Percentiles rank a stretch among this genome's conserved stretches.
Evolutionary conservation across 2,113 vertebrate genomes (phyloP).

Genomic region (Numida meleagris): DNA sequence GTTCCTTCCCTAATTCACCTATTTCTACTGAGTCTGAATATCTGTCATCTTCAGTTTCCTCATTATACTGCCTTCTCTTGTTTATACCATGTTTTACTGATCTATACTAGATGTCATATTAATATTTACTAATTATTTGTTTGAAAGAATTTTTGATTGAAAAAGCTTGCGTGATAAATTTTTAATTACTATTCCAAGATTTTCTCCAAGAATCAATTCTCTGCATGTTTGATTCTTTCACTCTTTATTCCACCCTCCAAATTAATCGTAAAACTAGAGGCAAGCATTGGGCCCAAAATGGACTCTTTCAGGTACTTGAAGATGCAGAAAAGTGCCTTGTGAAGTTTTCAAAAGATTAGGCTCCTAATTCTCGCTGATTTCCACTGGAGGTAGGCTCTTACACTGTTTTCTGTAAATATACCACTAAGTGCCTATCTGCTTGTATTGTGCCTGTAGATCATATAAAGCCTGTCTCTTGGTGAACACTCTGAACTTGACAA

Average conservation of each 20-base stretch:
- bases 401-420: not conserved
- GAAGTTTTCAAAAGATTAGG: not conserved
- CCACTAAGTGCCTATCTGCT: not conserved
- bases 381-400: not conserved
- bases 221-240: slow-evolving; percentile 38
- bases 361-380: not conserved
- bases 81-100: slow-evolving; percentile 3
- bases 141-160: not conserved
- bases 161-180: not conserved
- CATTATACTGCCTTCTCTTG: not conserved
- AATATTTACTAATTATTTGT: not conserved
- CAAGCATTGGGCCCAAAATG: not conserved
- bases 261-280: slow-evolving; percentile 37
- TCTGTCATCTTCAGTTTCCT: not conserved
- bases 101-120: not conserved
- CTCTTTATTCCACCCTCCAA: slow-evolving; percentile 12
- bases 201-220: not conserved
- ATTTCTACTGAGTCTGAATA: not conserved
- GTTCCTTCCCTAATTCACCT: not conserved
- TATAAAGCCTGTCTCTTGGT: not conserved
- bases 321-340: not conserved
- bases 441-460: not conserved
- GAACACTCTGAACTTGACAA: not conserved
- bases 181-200: not conserved
- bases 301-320: not conserved